These are phyloP conservation scores for Sinosuthora webbiana DNA, from an alignment of 2,113 vertebrate species.

Conservation along the genomic window DNA sequence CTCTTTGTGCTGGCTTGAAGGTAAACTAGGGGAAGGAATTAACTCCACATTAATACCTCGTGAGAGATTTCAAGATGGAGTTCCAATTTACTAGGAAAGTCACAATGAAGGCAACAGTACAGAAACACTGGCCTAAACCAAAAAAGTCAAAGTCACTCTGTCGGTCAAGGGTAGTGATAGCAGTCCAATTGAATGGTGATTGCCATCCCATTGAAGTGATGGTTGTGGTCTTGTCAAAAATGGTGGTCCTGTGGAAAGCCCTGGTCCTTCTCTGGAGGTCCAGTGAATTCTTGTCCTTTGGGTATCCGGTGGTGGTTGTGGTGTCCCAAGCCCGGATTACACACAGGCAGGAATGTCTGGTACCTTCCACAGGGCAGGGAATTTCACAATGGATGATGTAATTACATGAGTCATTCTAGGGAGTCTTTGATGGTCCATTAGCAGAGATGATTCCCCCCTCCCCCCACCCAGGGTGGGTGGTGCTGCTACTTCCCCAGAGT, in stretches of 20 bases:
- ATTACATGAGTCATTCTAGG: not conserved
- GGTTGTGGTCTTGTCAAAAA: not conserved
- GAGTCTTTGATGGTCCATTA: not conserved
- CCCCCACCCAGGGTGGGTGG: not conserved
- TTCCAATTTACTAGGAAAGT: not conserved
- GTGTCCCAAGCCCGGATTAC: not conserved
- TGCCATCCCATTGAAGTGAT: accelerated
- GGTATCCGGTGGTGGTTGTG: accelerated
- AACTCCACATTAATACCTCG: not conserved
- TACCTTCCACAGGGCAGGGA: not conserved
- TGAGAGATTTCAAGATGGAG: not conserved
- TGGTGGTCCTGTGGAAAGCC: not conserved
- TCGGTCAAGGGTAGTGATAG: not conserved
- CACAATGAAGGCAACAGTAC: not conserved
- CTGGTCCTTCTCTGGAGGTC: not conserved
- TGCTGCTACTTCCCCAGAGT: not conserved
- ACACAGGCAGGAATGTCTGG: not conserved
- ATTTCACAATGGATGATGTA: not conserved
- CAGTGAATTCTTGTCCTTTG: not conserved
- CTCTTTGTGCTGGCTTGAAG: not conserved
- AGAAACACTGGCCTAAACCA: not conserved
- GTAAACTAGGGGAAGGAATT: not conserved
- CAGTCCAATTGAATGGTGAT: not conserved
- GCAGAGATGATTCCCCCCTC: not conserved
- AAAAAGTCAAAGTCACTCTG: not conserved